These are phyloP conservation scores for Lycophotia porphyrea DNA, from an alignment of 2,888 invertebrate species.

Conservation along the genomic window DNA sequence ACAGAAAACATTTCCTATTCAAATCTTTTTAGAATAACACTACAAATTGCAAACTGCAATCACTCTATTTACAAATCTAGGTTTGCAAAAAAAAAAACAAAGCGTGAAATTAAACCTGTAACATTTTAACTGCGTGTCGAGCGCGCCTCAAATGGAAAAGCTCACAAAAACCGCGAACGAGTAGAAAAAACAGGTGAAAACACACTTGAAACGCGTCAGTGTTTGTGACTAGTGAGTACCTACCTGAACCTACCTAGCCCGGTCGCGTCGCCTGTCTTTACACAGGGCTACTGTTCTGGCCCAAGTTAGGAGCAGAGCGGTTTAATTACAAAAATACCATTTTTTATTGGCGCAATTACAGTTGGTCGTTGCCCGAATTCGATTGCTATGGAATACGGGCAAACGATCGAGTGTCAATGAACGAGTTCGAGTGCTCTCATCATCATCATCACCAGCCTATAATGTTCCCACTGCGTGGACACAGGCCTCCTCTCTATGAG, in stretches of 20 bases:
- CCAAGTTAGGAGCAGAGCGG: constrained; percentile 29
- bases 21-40: constrained; percentile 15
- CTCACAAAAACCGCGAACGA: constrained; percentile 52
- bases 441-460: no score
- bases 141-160: constrained; percentile 48
- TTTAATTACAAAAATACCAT: not conserved
- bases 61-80: constrained; percentile 17
- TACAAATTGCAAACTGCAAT: constrained; percentile 10
- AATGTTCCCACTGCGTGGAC: no score
- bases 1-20: constrained; percentile 2
- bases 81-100: constrained; percentile 3
- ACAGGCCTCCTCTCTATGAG: no score
- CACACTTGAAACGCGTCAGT: constrained; percentile 65
- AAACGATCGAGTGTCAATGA: not conserved
- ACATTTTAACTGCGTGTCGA: constrained; percentile 51
- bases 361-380: not conserved
- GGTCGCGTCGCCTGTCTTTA: constrained; percentile 52
- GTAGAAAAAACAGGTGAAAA: constrained; percentile 64
- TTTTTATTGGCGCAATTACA: not conserved
- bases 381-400: not conserved
- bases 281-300: constrained; percentile 36
- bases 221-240: constrained; percentile 55
- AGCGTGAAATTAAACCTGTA: constrained; percentile 24
- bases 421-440: not conserved
- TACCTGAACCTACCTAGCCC: constrained; percentile 39